Base-by-base conservation (phyloP, 2,113 vertebrate species). In the Psophia crepitans region DNA sequence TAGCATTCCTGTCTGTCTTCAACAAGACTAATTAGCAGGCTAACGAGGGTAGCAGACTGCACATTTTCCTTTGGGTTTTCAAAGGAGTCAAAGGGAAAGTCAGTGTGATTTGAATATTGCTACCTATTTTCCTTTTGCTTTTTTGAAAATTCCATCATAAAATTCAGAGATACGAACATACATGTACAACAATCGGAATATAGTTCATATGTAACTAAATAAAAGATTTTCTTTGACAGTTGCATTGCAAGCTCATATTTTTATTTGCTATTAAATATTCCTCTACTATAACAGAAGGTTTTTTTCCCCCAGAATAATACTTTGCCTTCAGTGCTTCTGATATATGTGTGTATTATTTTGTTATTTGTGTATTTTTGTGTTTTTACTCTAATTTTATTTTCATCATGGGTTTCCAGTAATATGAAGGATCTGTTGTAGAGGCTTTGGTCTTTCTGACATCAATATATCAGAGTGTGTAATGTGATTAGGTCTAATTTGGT, bases 1-100 rank as follows among this genome's bases (percentile, higher is more conserved):
- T 84, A 69, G 14, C 93, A 97, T 97, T 94, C 93, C 79, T 96
- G 83, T 96, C 96, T 93, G 73, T 96, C 95, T 90, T 93, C 96
- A 90, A 68, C 35, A 64, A 56, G 65, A 57, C 91, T 93, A 91
- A 96, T 95, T 90, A 97, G 66, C 33, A 90, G 48, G 14, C 35
- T 96, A 86, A 95, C 0, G 90, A 96, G 65, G 60, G 48, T 64
- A 94, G 12, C 71, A 83, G 82, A 75, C 57, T 76, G 71, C 37
- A 66, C 2, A 7, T 61, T 77, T 94, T 70, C 91, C 79, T 84
- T 63, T 60, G 66, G 60, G 68, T 86, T 94, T 94, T 86, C 56
- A 71, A 93, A 77, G 41, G 13, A 94, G 21, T 44, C 53, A 87
- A 61, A 84, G 13, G 41, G 28, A 78, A 94, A 95, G 24, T 54